A percentile compares a stretch with the other conserved stretches of the same genome.
phyloP scores from a whole-genome alignment of 1,140 invertebrate genomes.

The Aphelinus certus region DNA sequence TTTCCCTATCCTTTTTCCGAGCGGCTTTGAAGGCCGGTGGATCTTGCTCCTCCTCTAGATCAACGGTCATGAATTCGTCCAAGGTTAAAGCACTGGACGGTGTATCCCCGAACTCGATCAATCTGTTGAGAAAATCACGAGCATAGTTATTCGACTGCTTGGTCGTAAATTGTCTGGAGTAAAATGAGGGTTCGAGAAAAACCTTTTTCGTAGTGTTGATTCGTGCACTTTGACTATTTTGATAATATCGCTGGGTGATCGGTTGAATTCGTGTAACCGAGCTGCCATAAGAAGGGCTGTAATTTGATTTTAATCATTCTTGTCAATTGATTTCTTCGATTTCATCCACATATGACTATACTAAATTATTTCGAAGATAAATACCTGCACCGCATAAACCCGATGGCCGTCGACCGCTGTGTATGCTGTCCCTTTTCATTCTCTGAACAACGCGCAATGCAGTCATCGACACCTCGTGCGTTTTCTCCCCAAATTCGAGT shows the following conservation, averaged over 20 bases:
- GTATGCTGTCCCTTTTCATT: constrained; percentile 98
- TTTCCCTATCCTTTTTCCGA: constrained; percentile 84
- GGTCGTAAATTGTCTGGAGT: neutral
- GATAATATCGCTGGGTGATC: constrained; percentile 89
- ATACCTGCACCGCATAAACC: constrained; percentile 95
- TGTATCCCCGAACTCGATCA: constrained; percentile 89
- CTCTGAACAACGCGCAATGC: constrained; percentile 92
- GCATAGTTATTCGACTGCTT: no score
- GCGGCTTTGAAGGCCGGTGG: constrained; percentile 94
- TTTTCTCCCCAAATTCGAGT: constrained; percentile 91
- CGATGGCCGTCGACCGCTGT: constrained; percentile 93
- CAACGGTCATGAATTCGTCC: constrained; percentile 97
- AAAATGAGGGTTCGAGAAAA: constrained; percentile 36
- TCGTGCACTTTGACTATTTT: constrained; percentile 97
- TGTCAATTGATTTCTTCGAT: no score
- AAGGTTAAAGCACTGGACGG: constrained; percentile 77
- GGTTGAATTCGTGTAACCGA: constrained; percentile 89
- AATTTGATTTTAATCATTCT: constrained; percentile 1
- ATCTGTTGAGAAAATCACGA: constrained; percentile 59
- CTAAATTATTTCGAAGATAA: neutral
- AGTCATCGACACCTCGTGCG: constrained; percentile 94
- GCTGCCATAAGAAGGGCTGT: constrained; percentile 92
- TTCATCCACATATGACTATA: neutral
- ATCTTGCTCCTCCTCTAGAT: constrained; percentile 96
- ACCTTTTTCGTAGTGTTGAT: constrained; percentile 90